Base-by-base conservation (phyloP, 2,797 vertebrate genomes). In the Nannoperca australis region DNA sequence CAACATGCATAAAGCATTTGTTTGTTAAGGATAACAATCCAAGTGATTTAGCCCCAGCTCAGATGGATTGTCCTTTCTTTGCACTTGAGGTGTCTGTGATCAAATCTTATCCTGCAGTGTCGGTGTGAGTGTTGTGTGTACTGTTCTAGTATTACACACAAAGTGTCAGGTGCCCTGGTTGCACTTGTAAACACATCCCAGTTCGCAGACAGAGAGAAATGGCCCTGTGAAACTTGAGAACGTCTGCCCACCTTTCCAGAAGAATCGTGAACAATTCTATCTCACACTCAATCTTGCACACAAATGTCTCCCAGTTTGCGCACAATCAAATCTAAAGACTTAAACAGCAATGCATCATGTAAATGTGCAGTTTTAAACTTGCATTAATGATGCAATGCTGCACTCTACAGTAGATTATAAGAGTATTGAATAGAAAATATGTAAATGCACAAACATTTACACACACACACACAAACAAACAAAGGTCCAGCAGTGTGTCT, bases 111-210 rank as follows among this genome's bases (percentile, higher is more conserved):
- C 76, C 70, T 51, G 69, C 78, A 70, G 67, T 34, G 64, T 27
- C 6, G 20, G 50, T 62, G 77, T 66, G 79, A 79, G 72, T 64
- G 78, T 78, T 79, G 61, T 79, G 66, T 63, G 70, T 69, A 49
- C 72, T 53, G 79, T 69, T 90, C 87, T 94, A 85, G 81, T 82
- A 67, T 94, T 94, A 85, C 95, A 88, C 70, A 42, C 76, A 30
- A 53, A 73, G 91, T 93, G 86, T 93, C 91, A 69, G 84, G 84
- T 93, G 79, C 80, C 84, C 75, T 44, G 69, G 47, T 42, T 81
- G 79, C 62, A 82, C 77, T 83, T 90, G 91, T 93, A 90, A 93
- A 92, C 88, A 88, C 88, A 91, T 72, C 51, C 86, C 73, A 51
- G 72, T 65, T 75, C 36, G 27, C 81, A 85, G 89, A 91, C 84